Conservation (phyloP, 1,140 invertebrate species). For the Hycleus phaleratus region DNA sequence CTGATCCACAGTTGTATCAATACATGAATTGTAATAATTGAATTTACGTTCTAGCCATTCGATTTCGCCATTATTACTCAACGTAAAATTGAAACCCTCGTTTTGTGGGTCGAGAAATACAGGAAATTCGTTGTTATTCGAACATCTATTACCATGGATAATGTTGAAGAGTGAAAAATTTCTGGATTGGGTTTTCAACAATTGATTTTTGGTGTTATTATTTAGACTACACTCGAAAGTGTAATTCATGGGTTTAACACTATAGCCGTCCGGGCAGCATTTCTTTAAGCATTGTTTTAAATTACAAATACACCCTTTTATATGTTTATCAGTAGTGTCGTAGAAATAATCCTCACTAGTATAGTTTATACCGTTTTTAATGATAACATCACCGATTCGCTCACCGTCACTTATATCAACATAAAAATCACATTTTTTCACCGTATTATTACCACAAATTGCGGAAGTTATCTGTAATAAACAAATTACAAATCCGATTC, state of each 20-base stretch:
- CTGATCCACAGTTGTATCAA: background rate
- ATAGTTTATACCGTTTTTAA: slow-evolving; percentile 1
- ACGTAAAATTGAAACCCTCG: background rate
- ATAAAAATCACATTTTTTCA: background rate
- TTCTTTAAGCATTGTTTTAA: slow-evolving; percentile 4
- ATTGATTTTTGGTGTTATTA: background rate
- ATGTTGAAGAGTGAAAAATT: background rate
- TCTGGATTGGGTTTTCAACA: background rate
- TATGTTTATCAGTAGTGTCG: background rate
- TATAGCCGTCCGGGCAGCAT: background rate
- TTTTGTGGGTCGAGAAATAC: background rate
- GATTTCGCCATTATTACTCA: background rate
- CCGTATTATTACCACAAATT: background rate
- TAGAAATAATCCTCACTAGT: background rate
- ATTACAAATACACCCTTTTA: background rate
- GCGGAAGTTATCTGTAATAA: background rate
- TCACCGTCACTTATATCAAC: background rate
- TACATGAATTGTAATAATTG: slow-evolving; percentile 3
- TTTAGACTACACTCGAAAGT: background rate
- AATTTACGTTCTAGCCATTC: background rate
- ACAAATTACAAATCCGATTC: no score
- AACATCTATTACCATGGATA: slow-evolving; percentile 1
- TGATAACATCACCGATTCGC: background rate
- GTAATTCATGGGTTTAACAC: background rate
- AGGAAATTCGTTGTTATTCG: background rate